These are phyloP conservation scores for Vultur gryphus DNA, from an alignment of 2,797 vertebrate genomes.

Conservation along the genomic window DNA sequence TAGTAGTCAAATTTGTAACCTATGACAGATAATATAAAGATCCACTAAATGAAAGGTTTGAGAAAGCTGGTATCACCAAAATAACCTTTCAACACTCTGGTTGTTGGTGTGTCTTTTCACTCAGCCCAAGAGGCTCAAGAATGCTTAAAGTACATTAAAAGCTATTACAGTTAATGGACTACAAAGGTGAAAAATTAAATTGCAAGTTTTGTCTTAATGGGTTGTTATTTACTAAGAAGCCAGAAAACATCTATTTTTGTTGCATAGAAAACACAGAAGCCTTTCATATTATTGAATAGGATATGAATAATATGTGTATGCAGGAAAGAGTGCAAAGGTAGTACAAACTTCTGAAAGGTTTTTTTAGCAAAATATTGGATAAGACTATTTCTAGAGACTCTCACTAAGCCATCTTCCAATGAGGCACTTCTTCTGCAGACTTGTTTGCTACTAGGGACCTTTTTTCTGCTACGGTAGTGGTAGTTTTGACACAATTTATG, in stretches of 20 bases:
- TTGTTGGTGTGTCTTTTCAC: not conserved
- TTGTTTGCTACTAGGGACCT: not conserved
- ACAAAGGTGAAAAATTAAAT: slow-evolving; percentile 4
- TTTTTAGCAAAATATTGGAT: not conserved
- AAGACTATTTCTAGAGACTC: not conserved
- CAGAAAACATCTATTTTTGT: not conserved
- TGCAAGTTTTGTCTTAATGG: not conserved
- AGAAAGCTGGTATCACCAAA: not conserved
- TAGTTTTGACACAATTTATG: not conserved
- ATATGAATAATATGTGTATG: not conserved
- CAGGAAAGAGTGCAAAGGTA: not conserved
- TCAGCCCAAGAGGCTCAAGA: not conserved
- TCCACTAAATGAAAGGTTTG: not conserved
- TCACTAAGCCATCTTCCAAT: not conserved
- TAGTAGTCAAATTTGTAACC: not conserved
- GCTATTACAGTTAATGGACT: not conserved
- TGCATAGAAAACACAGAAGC: not conserved
- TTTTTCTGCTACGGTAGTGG: not conserved
- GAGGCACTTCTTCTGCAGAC: not conserved
- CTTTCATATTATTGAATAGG: not conserved
- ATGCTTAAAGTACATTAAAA: not conserved
- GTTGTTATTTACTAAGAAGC: not conserved
- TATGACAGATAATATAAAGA: not conserved
- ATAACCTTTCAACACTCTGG: not conserved
- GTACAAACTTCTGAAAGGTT: not conserved